Conservation (phyloP, 2,113 vertebrate genomes). For the Salvator merianae region DNA sequence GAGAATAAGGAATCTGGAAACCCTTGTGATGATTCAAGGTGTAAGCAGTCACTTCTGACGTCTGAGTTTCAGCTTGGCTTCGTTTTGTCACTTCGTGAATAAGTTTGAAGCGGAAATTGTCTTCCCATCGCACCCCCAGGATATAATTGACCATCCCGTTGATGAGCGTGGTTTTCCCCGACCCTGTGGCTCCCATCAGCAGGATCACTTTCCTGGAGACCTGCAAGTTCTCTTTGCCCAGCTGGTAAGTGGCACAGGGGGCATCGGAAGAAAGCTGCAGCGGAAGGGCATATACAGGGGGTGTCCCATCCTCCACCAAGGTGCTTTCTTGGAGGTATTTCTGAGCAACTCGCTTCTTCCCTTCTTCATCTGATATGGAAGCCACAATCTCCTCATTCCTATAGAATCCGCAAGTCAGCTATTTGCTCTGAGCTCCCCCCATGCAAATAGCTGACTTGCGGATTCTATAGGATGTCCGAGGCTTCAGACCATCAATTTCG, state of each 20-base stretch:
- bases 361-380: background rate
- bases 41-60: conserved; percentile 63
- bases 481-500: background rate
- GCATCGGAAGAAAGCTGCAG: background rate
- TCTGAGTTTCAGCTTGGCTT: conserved; percentile 64
- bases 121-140: too few species aligned
- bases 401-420: too few species aligned
- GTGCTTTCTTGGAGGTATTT: conserved; percentile 42
- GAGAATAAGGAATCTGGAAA: conserved; percentile 43
- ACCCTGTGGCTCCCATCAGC: conserved; percentile 65
- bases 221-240: background rate
- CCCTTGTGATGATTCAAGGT: conserved; percentile 50
- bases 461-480: background rate
- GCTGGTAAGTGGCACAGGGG: background rate
- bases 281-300: too few species aligned
- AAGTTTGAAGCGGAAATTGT: too few species aligned
- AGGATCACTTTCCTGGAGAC: conserved; percentile 4
- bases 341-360: background rate
- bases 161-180: too few species aligned
- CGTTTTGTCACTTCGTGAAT: conserved; percentile 40
- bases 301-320: background rate
- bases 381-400: background rate
- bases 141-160: too few species aligned
- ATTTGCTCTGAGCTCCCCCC: background rate
- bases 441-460: background rate